Evolutionary conservation across 2,797 vertebrate genomes (phyloP), one percentile per base, ranked within the genome.

Genomic region (Mallotus villosus): DNA sequence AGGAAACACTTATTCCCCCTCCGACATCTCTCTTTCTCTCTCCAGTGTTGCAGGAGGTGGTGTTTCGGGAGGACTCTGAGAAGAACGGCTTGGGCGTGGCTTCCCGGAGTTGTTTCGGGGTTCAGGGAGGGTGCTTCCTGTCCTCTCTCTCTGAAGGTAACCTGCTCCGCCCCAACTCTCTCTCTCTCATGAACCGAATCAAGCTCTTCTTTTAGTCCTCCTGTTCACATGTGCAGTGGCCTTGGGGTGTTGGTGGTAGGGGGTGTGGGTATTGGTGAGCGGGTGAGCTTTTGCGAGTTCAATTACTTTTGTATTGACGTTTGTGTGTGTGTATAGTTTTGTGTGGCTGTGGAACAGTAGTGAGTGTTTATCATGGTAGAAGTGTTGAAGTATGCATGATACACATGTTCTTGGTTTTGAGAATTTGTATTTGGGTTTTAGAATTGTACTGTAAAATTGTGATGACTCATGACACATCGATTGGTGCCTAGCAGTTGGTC

Each of bases 41-140:
- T 75, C 81, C 90, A 94, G 93, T 94, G 86, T 88, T 94, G 88
- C 93, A 94, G 91, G 93, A 93, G 90, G 89, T 94, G 90, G 90
- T 94, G 86, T 94, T 94, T 90, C 92, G 93, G 86, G 93, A 94
- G 91, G 93, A 93, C 88, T 92, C 93, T 71, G 92, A 93, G 90
- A 94, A 94, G 84, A 92, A 89, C 83, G 89, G 92, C 83, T 84
- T 93, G 90, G 93, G 90, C 76, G 91, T 94, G 85, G 90, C 92
- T 84, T 92, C 89, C 63, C 86, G 92, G 87, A 94, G 93, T 88
- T 94, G 93, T 91, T 94, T 94, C 86, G 93, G 92, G 81, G 91
- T 93, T 85, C 93, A 94, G 90, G 93, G 93, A 86, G 93, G 92
- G 88, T 94, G 92, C 91, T 94, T 93, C 92, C 92, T 94, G 76